phyloP scores from a whole-genome alignment of 1,140 invertebrate species.

The Adoxophyes honmai region DNA sequence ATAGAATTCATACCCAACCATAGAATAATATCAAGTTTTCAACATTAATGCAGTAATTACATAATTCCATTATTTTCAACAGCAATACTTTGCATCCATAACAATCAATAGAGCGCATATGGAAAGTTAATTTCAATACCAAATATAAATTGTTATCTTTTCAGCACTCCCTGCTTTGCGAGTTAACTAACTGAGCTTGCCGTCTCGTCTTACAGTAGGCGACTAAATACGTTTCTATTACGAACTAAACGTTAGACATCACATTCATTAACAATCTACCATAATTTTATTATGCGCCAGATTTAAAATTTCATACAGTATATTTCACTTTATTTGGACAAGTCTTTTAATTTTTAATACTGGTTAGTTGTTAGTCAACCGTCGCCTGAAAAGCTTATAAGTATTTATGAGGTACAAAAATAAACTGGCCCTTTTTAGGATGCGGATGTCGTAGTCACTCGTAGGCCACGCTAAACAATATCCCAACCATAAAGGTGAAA shows the following conservation, averaged over 20 bases:
- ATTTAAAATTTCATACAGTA: not conserved
- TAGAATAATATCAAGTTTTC: slow-evolving; percentile 47
- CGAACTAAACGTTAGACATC: slow-evolving; percentile 5
- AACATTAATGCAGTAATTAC: slow-evolving; percentile 14
- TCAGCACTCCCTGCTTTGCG: slow-evolving; percentile 32
- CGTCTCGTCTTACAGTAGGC: not conserved
- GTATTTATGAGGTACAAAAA: slow-evolving; percentile 22
- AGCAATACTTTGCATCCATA: slow-evolving; percentile 9
- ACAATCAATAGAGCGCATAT: not conserved
- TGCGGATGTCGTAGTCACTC: not conserved
- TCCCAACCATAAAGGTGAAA: slow-evolving; percentile 12
- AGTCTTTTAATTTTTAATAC: slow-evolving; percentile 22
- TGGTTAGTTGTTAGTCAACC: slow-evolving; percentile 24
- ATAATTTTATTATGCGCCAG: slow-evolving; percentile 1
- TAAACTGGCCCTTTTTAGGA: slow-evolving; percentile 19
- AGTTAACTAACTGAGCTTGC: not conserved
- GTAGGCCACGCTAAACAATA: slow-evolving; percentile 31
- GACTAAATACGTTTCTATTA: slow-evolving; percentile 3
- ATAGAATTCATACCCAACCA: slow-evolving; percentile 59
- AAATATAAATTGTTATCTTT: slow-evolving; percentile 20
- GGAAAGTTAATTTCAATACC: not conserved
- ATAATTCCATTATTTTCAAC: slow-evolving; percentile 10
- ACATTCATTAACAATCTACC: slow-evolving; percentile 3
- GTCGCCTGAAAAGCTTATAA: slow-evolving; percentile 16
- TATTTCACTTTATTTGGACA: not conserved